Conservation (phyloP, 2,888 invertebrate species). For the Stenotaenia linearis region DNA sequence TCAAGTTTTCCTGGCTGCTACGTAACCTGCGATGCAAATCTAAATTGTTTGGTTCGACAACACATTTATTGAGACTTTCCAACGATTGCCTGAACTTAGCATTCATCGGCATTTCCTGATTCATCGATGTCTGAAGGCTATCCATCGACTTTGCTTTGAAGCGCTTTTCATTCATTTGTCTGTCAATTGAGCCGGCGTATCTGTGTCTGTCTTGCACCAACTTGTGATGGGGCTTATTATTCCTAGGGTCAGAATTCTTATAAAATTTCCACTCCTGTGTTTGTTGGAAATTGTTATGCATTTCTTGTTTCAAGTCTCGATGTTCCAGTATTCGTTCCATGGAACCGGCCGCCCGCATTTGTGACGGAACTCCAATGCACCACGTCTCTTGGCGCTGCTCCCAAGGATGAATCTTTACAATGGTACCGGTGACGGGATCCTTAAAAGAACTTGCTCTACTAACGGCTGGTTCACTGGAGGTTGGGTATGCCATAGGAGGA, state of each 20-base stretch:
- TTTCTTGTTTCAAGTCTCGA: neutral
- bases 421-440: neutral
- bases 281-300: neutral
- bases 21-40: neutral
- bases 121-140: constrained; percentile 24
- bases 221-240: neutral
- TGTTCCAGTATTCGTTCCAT: constrained; percentile 28
- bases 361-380: neutral
- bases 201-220: neutral
- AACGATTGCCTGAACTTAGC: neutral
- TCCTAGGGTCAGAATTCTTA: neutral
- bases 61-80: neutral
- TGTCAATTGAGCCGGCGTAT: neutral
- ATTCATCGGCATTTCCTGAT: neutral
- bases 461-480: neutral
- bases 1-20: neutral
- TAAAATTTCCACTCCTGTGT: neutral
- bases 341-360: neutral
- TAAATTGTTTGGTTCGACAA: neutral
- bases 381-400: constrained; percentile 2
- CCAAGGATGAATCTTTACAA: constrained; percentile 27
- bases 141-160: constrained; percentile 31
- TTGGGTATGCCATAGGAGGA: constrained; percentile 22
- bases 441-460: constrained; percentile 12
- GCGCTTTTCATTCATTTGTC: neutral